Percentiles rank a stretch among this genome's conserved stretches.
phyloP scores from a whole-genome alignment of 1,140 invertebrate species.

The Drosophila busckii region DNA sequence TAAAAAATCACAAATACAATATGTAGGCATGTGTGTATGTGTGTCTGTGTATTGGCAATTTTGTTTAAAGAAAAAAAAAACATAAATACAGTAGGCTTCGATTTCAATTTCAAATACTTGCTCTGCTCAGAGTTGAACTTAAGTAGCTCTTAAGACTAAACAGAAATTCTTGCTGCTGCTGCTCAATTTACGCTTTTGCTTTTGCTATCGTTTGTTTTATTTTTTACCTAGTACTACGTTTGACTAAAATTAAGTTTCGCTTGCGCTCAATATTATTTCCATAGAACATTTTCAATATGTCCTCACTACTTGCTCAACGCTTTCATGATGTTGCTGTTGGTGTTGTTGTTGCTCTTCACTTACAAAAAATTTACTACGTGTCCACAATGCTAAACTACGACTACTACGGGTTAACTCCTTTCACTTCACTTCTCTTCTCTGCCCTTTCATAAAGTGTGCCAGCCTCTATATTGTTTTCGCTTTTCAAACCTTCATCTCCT shows the following conservation, averaged over 20 bases:
- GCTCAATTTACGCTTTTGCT: neutral
- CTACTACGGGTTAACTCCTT: conserved; percentile 45
- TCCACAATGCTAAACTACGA: conserved; percentile 54
- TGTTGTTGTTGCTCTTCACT: conserved; percentile 20
- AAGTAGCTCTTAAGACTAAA: conserved; percentile 61
- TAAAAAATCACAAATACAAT: conserved; percentile 71
- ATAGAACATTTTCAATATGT: no score
- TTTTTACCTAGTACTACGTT: neutral
- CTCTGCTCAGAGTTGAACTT: conserved; percentile 28
- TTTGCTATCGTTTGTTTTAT: neutral
- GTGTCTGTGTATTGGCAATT: conserved; percentile 20
- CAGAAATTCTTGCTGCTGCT: conserved; percentile 47
- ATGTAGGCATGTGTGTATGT: conserved; percentile 41
- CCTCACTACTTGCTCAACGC: neutral
- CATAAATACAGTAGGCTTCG: conserved; percentile 48
- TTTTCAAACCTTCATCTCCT: no score
- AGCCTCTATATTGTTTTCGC: no score
- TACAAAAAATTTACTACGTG: conserved; percentile 33
- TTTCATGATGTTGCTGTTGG: conserved; percentile 16
- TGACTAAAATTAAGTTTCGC: no score
- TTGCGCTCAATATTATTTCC: no score
- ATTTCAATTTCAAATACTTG: conserved; percentile 42
- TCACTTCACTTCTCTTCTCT: conserved; percentile 29
- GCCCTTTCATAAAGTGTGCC: conserved; percentile 28
- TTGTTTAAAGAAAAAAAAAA: conserved; percentile 42